Conservation (phyloP, 2,797 vertebrate genomes). For the Rhabdomys pumilio region DNA sequence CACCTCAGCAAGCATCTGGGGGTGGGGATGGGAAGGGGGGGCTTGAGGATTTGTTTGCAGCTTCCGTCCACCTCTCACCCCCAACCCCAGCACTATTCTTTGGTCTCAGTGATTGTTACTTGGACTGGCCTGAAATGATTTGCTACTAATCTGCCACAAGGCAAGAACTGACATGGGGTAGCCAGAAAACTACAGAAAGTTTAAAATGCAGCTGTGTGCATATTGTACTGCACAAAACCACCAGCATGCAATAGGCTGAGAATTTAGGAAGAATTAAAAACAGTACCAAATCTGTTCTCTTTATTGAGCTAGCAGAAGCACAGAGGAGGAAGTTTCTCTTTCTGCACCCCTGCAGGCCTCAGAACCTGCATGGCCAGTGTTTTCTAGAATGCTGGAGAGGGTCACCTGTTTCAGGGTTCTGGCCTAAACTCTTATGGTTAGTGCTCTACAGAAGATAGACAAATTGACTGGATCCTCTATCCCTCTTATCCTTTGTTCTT, state of each 20-base stretch:
- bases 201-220: background rate
- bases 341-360: background rate
- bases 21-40: too few species aligned
- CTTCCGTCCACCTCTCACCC: background rate
- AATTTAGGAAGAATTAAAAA: slow-evolving; percentile 3
- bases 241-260: background rate
- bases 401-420: background rate
- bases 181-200: background rate
- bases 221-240: background rate
- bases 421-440: background rate
- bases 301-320: background rate
- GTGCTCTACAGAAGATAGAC: background rate
- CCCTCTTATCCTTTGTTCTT: background rate
- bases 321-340: background rate
- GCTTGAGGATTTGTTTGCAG: background rate
- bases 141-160: background rate
- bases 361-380: background rate
- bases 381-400: background rate
- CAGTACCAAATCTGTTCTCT: background rate
- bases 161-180: background rate
- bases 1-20: rapidly evolving
- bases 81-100: rapidly evolving
- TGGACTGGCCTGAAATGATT: background rate
- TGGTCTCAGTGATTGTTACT: background rate
- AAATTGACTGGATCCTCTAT: background rate